phyloP scores from a whole-genome alignment of 2,797 vertebrate genomes.

The Hirundo rustica region DNA sequence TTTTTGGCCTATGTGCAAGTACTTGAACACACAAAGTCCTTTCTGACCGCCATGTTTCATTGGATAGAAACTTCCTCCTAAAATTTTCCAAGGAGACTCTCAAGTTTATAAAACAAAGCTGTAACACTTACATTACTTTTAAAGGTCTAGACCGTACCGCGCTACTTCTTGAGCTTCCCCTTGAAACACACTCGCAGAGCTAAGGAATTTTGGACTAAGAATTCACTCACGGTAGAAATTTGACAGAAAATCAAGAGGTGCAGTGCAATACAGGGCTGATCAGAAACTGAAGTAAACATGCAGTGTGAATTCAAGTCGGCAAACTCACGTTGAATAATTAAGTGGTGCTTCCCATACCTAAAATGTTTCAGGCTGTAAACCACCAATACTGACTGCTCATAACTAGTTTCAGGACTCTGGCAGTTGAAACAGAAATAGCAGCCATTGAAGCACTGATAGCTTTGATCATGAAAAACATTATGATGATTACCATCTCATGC shows the following conservation, averaged over 20 bases:
- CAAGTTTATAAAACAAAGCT: background rate
- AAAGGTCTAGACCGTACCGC: background rate
- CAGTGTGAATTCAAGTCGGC: background rate
- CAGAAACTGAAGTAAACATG: background rate
- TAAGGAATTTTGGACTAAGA: background rate
- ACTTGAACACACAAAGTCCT: background rate
- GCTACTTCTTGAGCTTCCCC: background rate
- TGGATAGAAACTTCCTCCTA: background rate
- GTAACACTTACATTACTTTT: background rate
- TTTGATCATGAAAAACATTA: slow-evolving; percentile 20
- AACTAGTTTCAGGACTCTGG: background rate
- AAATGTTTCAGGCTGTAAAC: background rate
- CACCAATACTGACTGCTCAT: background rate
- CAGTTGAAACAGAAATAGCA: slow-evolving; percentile 11
- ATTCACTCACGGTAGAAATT: background rate
- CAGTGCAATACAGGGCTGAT: background rate
- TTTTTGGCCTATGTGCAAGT: background rate
- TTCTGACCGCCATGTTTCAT: background rate
- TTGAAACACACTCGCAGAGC: background rate
- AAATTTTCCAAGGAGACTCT: background rate
- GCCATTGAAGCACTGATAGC: background rate
- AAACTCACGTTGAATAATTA: background rate
- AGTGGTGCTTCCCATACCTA: background rate
- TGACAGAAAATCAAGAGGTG: background rate
- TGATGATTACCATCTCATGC: background rate